Percentiles rank a stretch among this genome's conserved stretches.
phyloP scores from a whole-genome alignment of 2,888 invertebrate genomes.

The Drosophila robusta region DNA sequence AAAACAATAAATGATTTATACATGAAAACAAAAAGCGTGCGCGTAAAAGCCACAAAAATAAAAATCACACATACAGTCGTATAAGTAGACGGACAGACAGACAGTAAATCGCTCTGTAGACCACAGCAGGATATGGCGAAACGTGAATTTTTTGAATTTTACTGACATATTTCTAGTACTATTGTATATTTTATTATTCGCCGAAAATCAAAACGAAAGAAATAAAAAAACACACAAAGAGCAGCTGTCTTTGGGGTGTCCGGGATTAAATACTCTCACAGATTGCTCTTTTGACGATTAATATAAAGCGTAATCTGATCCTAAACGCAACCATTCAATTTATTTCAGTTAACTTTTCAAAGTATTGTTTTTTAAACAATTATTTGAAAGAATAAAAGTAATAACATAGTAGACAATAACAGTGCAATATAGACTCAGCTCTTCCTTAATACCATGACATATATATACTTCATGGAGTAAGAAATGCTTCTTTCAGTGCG shows the following conservation, averaged over 20 bases:
- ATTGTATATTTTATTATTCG: conserved; percentile 74
- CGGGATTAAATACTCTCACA: conserved; percentile 11
- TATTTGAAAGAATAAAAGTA: too few species aligned
- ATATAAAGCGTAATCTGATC: not conserved
- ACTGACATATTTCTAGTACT: conserved; percentile 76
- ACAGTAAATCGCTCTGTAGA: conserved; percentile 22
- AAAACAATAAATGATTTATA: conserved; percentile 80
- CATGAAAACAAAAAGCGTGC: conserved; percentile 72
- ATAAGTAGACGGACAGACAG: conserved; percentile 26
- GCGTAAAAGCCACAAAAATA: conserved; percentile 77
- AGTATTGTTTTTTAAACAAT: too few species aligned
- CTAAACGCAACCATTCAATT: too few species aligned
- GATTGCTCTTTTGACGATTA: too few species aligned
- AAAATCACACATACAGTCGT: conserved; percentile 65
- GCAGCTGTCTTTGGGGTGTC: not conserved
- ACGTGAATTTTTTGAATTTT: conserved; percentile 75
- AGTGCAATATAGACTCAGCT: too few species aligned
- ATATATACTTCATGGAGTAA: not conserved
- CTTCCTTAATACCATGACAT: too few species aligned
- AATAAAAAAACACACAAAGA: conserved; percentile 17
- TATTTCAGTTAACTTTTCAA: too few species aligned
- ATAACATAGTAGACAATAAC: too few species aligned
- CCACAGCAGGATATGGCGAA: conserved; percentile 64
- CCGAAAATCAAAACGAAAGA: conserved; percentile 68
- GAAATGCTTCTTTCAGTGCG: not conserved